These are phyloP conservation scores for Hipparchia sbordonii DNA, from an alignment of 2,888 invertebrate species.

Conservation along the genomic window DNA sequence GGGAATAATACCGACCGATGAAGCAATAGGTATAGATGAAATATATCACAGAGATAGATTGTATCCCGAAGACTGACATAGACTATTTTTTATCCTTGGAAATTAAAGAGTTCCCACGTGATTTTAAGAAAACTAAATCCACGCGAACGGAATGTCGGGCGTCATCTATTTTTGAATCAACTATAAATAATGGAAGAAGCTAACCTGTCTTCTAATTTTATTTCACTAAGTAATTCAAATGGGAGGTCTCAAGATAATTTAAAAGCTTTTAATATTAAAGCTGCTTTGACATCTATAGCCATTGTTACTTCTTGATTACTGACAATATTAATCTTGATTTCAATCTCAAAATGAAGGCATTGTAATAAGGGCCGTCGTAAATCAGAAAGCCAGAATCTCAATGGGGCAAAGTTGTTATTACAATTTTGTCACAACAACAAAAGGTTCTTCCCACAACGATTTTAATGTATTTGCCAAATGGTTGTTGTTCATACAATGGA, in stretches of 20 bases:
- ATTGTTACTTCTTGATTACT: constrained; percentile 18
- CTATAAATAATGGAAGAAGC: no score
- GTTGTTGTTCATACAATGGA: constrained; percentile 5
- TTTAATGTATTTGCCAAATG: constrained; percentile 9
- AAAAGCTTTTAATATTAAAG: constrained; percentile 5
- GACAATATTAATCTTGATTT: constrained; percentile 14
- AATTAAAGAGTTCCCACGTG: no score
- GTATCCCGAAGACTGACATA: no score
- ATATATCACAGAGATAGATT: no score
- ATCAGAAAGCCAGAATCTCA: constrained; percentile 13
- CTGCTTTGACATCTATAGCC: constrained; percentile 10
- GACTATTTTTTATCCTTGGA: no score
- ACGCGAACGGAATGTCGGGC: no score
- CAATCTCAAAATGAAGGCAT: constrained; percentile 5
- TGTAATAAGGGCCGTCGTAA: constrained; percentile 17
- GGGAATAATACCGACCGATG: no score
- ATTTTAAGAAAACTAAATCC: no score
- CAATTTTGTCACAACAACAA: constrained; percentile 18
- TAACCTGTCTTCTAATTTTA: no score
- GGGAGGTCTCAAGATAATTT: neutral
- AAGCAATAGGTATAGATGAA: no score
- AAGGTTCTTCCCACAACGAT: neutral
- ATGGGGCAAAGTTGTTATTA: constrained; percentile 13
- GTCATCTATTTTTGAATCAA: no score
- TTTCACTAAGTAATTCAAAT: no score